Conservation (phyloP, 2,113 vertebrate genomes). For the Myotis yumanensis region DNA sequence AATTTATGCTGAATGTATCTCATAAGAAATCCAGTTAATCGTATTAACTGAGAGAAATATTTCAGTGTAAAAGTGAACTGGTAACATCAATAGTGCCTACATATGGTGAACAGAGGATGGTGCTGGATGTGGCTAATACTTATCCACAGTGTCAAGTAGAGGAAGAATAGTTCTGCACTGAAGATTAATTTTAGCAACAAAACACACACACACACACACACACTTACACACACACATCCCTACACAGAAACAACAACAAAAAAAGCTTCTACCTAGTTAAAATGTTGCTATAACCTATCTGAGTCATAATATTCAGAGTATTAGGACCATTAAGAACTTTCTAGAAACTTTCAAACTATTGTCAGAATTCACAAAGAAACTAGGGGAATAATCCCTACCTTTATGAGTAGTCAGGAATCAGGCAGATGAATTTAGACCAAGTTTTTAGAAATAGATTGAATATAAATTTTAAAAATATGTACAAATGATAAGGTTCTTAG, state of each 20-base stretch:
- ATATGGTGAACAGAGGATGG: neutral
- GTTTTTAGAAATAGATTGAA: neutral
- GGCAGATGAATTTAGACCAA: neutral
- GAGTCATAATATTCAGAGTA: neutral
- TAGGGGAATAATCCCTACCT: neutral
- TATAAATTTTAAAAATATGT: conserved; percentile 4
- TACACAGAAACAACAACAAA: neutral
- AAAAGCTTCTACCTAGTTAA: neutral
- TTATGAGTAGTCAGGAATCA: neutral
- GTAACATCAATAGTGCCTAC: neutral
- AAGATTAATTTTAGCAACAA: neutral
- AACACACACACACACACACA: no score
- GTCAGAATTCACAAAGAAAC: neutral
- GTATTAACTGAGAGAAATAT: conserved; percentile 10
- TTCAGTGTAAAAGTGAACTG: neutral
- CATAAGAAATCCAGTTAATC: neutral
- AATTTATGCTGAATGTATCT: conserved; percentile 9
- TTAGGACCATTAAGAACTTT: neutral
- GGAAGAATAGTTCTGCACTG: neutral
- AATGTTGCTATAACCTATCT: neutral
- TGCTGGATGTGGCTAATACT: no score
- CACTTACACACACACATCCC: no score
- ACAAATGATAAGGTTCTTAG: neutral
- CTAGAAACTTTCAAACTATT: conserved; percentile 20
- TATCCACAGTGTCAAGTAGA: neutral